Conservation (phyloP, 1,140 invertebrate species). For the Trissolcus basalis region DNA sequence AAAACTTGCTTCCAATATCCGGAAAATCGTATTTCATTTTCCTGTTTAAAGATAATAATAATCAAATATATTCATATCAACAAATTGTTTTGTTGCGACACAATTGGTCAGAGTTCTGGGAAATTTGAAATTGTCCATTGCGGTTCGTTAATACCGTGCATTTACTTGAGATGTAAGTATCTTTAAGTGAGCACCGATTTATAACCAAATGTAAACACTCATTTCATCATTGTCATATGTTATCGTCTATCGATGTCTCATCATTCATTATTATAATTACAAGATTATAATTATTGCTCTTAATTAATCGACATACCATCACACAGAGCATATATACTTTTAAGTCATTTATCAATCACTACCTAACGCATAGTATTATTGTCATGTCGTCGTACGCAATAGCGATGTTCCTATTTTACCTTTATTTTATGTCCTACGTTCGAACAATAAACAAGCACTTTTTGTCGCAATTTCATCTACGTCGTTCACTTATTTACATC, state of each 20-base stretch:
- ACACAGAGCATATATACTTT: constrained; percentile 52
- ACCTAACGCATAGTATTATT: constrained; percentile 62
- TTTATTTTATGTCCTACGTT: constrained; percentile 65
- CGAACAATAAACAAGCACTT: constrained; percentile 66
- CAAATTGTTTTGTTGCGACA: not conserved
- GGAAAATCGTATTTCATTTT: too few species aligned
- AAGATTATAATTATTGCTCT: constrained; percentile 50
- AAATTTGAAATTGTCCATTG: constrained; percentile 24
- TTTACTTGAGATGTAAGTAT: constrained; percentile 54
- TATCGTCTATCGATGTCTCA: constrained; percentile 56
- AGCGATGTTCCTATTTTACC: constrained; percentile 70
- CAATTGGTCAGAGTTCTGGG: not conserved
- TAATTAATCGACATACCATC: constrained; percentile 59
- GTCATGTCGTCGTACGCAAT: constrained; percentile 63
- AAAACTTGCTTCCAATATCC: too few species aligned
- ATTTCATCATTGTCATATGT: constrained; percentile 64
- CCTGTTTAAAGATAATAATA: too few species aligned
- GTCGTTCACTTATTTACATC: constrained; percentile 39
- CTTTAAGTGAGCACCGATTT: constrained; percentile 60
- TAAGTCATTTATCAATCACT: constrained; percentile 60
- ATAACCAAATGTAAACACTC: constrained; percentile 58
- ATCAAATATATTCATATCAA: too few species aligned
- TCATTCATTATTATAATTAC: constrained; percentile 59
- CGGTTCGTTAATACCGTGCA: constrained; percentile 49
- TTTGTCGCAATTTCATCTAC: constrained; percentile 55